A percentile compares a stretch with the other conserved stretches of the same genome.
Conservation (phyloP, 2,888 invertebrate species). For the Coenonympha arcania region DNA sequence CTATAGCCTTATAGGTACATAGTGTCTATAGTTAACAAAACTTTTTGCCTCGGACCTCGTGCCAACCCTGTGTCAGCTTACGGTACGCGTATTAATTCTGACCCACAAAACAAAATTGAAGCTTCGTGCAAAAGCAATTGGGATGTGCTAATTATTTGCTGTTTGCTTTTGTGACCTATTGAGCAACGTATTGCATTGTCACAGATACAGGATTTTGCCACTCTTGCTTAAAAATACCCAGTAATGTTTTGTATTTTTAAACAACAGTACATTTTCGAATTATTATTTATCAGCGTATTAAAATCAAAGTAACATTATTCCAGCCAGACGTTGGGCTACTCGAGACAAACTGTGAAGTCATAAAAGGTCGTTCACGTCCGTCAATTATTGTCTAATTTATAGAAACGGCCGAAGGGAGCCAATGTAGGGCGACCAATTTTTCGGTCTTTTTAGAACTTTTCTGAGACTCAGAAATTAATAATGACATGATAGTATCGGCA, state of each 20-base stretch:
- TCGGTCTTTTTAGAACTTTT: background rate
- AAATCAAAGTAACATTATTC: background rate
- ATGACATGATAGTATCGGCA: no score
- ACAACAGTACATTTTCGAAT: no score
- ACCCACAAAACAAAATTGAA: constrained; percentile 19
- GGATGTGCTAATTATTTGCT: constrained; percentile 2
- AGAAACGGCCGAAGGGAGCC: constrained; percentile 31
- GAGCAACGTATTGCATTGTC: background rate
- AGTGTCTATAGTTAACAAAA: no score
- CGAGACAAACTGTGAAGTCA: constrained; percentile 14
- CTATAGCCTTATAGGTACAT: no score
- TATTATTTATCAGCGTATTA: no score
- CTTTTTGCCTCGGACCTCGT: no score
- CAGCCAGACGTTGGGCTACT: background rate
- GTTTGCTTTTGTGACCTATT: background rate
- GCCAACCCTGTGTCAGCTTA: constrained; percentile 21
- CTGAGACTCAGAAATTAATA: no score
- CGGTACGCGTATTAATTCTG: constrained; percentile 23
- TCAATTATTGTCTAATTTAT: constrained; percentile 40
- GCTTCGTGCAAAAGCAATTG: constrained; percentile 6
- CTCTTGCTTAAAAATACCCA: no score
- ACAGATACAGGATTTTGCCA: no score
- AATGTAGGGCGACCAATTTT: constrained; percentile 26
- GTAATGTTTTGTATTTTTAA: no score
- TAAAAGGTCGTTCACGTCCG: constrained; percentile 38